Evolutionary conservation across 2,888 invertebrate genomes (phyloP), one percentile per base, ranked within the genome.

Genomic region (Cistogaster globosa): DNA sequence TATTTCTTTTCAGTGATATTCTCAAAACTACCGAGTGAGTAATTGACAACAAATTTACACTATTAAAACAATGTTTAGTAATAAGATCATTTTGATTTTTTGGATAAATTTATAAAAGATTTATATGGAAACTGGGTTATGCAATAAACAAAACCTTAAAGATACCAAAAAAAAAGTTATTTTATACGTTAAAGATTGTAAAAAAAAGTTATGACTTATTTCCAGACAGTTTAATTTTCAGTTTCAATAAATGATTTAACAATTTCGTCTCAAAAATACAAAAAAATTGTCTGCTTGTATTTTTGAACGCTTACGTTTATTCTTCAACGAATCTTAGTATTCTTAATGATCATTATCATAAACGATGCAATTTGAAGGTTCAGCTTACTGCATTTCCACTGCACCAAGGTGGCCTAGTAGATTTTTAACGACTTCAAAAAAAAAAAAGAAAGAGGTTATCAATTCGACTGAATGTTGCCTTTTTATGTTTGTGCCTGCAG

Each of bases 151-250:
- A n/a, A n/a, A n/a, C n/a, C n/a, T n/a, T n/a, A 67, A 38, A 36
- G 58, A 32, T 6, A 32, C 32, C 3, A 32, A 36, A 67, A 45
- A 36, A 51, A 68, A 32, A 71, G 16, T 22, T 78, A 77, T 85
- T 81, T 75, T 65, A 62, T 6, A 32, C 32, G 53, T 18, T 20
- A 65, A 67, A 18, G 32, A 60, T 26, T 22, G 58, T 55, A 63
- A 78, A 82, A 69, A 85, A 85, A 78, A 85, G 81, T 82, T 75
- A 85, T 85, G 82, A 78, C 1, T 67, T 63, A 62, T 79, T 69
- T 55, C 7, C 12, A 12, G 42, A 11, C 42, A 12, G 22, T 36
- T 48, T 53, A 72, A 67, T 74, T 74, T 78, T 55, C 45, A 22
- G 18, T 53, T 69, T 20, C 26, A 62, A 62, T 62, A 32, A 51